Conservation (phyloP, 1,140 invertebrate species). For the Leptopilina clavipes region DNA sequence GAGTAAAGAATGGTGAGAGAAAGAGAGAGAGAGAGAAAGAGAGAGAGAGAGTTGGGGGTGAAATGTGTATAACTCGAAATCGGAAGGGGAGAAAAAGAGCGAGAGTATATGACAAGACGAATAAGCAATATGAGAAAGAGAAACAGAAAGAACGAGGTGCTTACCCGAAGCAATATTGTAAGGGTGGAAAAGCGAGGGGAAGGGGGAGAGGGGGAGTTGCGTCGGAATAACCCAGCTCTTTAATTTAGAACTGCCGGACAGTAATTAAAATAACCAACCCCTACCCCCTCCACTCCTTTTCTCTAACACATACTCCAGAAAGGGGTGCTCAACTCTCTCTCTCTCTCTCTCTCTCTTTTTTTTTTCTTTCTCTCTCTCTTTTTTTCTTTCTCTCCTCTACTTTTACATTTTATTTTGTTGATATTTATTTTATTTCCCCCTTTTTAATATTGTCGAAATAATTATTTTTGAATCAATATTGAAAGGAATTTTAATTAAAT, state of each 20-base stretch:
- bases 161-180: constrained; percentile 39
- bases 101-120: neutral
- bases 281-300: constrained; percentile 46
- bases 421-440: neutral
- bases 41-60: neutral
- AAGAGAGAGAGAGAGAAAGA: neutral
- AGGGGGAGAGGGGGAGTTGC: constrained; percentile 47
- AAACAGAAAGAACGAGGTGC: neutral
- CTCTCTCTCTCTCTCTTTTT: constrained; percentile 33
- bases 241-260: constrained; percentile 71
- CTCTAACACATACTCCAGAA: constrained; percentile 65
- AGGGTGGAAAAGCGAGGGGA: constrained; percentile 37
- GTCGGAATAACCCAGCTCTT: constrained; percentile 70
- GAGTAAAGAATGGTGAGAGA: constrained; percentile 41
- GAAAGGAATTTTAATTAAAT: neutral
- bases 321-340: constrained; percentile 64
- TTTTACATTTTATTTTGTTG: neutral
- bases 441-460: constrained; percentile 18
- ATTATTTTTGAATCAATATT: neutral
- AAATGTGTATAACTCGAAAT: too few relatives aligned
- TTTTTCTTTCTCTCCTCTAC: too few relatives aligned
- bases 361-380: neutral
- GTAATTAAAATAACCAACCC: constrained; percentile 75
- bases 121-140: neutral
- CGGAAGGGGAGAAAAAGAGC: too few relatives aligned